These are phyloP conservation scores for Chouioia cunea DNA, from an alignment of 2,888 invertebrate genomes.

Conservation along the genomic window DNA sequence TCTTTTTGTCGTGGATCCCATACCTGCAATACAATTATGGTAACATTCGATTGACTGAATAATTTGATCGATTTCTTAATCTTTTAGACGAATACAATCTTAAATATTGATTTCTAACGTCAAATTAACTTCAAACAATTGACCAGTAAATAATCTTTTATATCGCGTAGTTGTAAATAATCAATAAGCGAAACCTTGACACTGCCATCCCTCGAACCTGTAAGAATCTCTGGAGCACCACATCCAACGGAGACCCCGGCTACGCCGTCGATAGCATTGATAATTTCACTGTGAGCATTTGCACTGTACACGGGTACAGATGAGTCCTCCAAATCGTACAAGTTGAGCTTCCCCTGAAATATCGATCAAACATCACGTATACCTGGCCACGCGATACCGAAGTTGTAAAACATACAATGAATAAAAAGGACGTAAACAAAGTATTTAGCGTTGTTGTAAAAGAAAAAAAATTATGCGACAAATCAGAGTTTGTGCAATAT, in stretches of 20 bases:
- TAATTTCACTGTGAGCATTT: slow-evolving; percentile 85
- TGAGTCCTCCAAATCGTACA: slow-evolving; percentile 78
- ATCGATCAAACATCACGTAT: slow-evolving; percentile 12
- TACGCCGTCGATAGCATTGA: slow-evolving; percentile 92
- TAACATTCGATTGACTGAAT: no score
- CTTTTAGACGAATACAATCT: no score
- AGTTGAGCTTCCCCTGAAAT: slow-evolving; percentile 73
- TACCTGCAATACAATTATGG: slow-evolving; percentile 63
- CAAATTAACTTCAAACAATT: no score
- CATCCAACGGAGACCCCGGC: slow-evolving; percentile 84
- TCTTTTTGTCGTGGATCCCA: slow-evolving; percentile 95
- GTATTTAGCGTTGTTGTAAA: no score
- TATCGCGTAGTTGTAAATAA: not conserved
- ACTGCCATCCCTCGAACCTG: slow-evolving; percentile 93
- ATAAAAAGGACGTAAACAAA: not conserved
- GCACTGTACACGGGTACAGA: slow-evolving; percentile 82
- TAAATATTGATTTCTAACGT: no score
- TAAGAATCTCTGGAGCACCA: slow-evolving; percentile 95
- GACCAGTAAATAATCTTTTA: no score
- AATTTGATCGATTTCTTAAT: no score
- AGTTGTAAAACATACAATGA: not conserved
- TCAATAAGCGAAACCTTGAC: slow-evolving; percentile 75
- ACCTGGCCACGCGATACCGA: not conserved
- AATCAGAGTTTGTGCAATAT: no score
- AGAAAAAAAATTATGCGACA: no score